A percentile compares a stretch with the other conserved stretches of the same genome.
Evolutionary conservation across 1,140 invertebrate genomes (phyloP).

Genomic region (Meloidogyne floridensis): DNA sequence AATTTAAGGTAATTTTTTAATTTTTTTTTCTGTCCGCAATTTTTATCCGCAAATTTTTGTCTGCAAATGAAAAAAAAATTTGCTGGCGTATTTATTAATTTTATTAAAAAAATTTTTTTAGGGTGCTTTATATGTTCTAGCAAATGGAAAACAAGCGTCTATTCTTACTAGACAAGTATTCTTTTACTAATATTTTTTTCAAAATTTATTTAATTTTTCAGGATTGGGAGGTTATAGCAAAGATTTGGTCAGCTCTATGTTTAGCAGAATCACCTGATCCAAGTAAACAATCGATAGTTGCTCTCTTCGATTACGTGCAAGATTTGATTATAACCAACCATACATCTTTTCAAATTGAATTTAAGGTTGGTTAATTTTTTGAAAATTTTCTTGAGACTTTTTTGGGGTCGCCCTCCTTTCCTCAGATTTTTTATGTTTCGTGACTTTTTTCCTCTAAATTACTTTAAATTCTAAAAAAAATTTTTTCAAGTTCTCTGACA

Average conservation of each 20-base stretch:
- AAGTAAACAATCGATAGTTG: conserved; percentile 79
- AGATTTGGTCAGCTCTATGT: conserved; percentile 75
- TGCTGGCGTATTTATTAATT: neutral
- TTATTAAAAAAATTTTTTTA: conserved; percentile 61
- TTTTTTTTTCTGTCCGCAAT: too few relatives aligned
- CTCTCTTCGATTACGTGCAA: conserved; percentile 73
- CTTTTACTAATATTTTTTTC: neutral
- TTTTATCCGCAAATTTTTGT: too few relatives aligned
- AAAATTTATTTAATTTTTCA: neutral
- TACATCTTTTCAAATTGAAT: conserved; percentile 68
- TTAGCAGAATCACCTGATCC: neutral
- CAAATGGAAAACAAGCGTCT: conserved; percentile 73
- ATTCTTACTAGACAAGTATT: conserved; percentile 72
- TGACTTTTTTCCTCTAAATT: neutral
- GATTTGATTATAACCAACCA: conserved; percentile 69
- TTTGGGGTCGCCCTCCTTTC: too few relatives aligned
- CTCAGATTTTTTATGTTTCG: too few relatives aligned
- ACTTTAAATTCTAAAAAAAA: neutral
- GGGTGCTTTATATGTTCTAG: conserved; percentile 78
- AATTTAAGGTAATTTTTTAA: conserved; percentile 72
- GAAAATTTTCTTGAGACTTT: neutral
- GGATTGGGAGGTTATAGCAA: conserved; percentile 76
- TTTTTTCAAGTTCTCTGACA: conserved; percentile 49
- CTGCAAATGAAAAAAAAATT: too few relatives aligned
- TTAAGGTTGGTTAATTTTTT: conserved; percentile 33